Conservation (phyloP, 2,888 invertebrate species). For the Rhagium mordax region DNA sequence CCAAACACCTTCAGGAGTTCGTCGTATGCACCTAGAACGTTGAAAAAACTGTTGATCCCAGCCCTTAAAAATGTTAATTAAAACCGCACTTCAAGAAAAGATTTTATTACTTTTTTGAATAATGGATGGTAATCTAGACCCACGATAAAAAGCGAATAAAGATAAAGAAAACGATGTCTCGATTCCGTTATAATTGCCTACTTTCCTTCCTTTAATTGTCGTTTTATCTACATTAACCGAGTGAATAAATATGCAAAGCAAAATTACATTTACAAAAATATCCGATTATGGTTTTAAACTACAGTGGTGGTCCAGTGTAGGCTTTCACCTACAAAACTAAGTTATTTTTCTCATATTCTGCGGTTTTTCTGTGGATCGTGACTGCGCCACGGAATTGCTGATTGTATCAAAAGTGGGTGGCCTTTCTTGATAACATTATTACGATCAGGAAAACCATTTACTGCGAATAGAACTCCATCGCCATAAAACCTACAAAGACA, state of each 20-base stretch:
- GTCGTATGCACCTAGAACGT: not conserved
- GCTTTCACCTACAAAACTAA: constrained; percentile 2
- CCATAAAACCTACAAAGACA: constrained; percentile 22
- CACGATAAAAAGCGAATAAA: constrained; percentile 25
- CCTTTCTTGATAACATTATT: constrained; percentile 46
- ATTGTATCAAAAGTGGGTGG: constrained; percentile 45
- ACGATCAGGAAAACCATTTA: constrained; percentile 43
- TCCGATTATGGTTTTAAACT: not conserved
- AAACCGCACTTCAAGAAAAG: not conserved
- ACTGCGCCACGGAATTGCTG: constrained; percentile 41
- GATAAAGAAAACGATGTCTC: constrained; percentile 28
- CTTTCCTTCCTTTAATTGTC: constrained; percentile 37
- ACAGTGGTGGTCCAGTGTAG: constrained; percentile 14
- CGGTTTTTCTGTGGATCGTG: constrained; percentile 34
- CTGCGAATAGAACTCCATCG: constrained; percentile 33
- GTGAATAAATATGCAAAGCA: constrained; percentile 34
- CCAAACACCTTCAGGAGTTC: not conserved
- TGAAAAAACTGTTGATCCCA: not conserved
- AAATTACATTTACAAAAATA: constrained; percentile 6
- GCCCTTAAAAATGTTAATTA: constrained; percentile 24
- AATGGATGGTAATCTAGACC: constrained; percentile 19
- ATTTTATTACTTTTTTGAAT: constrained; percentile 18
- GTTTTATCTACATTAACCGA: constrained; percentile 33
- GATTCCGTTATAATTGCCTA: constrained; percentile 30
- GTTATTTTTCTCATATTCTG: constrained; percentile 28